Base-by-base conservation (phyloP, 2,113 vertebrate species). In the Notarius quadriscutis region DNA sequence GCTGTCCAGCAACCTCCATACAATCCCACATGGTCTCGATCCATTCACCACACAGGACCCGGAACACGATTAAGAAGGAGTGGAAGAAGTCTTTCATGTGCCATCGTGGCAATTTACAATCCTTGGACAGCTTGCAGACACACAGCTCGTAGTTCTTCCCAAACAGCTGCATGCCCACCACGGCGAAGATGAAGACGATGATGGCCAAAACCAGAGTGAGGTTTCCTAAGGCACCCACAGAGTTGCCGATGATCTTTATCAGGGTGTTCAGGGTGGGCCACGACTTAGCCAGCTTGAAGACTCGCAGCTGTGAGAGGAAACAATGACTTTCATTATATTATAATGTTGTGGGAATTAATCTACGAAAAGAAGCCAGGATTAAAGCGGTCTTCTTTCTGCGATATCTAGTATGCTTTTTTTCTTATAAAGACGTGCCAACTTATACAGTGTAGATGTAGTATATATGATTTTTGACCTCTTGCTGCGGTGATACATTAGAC, bases 1-100 rank as follows among this genome's bases (percentile, higher is more conserved):
- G 93, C 72, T 95, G 93, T 0, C 96, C 94, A 0, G 96, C 95
- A 0, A 98, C 97, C 50, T 97, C 93, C 98, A 99, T 98, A 92
- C 98, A 99, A 81, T 95, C 95, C 98, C 98, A 99, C 98, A 99
- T 98, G 92, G 98, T 99, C 91, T 99, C 97, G 0, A 99, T 99
- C 98, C 98, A 99, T 93, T 99, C 98, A 15, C 98, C 98, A 0
- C 97, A 99, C 74, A 99, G 94, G 48, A 99, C 97, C 57, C 98
- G 95, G 93, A 98, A 99, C 81, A 99, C 63, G 7, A 99, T 91
- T 11, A 99, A 97, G 92, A 99, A 97, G 0, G 97, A 97, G 91
- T 99, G 98, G 93, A 97, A 98, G 91, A 99, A 98, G 92, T 99
- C 98, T n/a, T 93, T 91, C 97, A 99, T 98, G 92, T 99, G 98